phyloP scores from a whole-genome alignment of 1,140 invertebrate species.

The Arctopsyche grandis region DNA sequence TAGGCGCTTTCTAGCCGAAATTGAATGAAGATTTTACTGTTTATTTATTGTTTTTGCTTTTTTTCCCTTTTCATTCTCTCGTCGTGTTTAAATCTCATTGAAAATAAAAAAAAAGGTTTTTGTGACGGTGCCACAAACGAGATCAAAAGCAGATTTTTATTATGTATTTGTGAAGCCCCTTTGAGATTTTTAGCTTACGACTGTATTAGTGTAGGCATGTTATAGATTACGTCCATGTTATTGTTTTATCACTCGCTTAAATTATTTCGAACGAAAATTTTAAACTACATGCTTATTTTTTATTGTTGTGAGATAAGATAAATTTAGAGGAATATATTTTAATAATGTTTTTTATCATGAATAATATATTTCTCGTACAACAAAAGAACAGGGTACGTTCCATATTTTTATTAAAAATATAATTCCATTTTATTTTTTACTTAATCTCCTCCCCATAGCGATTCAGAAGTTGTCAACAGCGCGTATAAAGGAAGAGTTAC shows the following conservation, averaged over 20 bases:
- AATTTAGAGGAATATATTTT: no score
- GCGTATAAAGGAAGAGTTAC: constrained; percentile 46
- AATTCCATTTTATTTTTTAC: background rate
- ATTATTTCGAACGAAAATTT: no score
- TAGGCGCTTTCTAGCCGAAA: background rate
- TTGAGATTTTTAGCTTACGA: no score
- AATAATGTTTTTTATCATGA: no score
- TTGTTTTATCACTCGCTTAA: no score
- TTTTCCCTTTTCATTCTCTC: background rate
- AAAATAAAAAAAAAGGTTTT: no score
- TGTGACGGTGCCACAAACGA: background rate
- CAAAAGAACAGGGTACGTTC: background rate
- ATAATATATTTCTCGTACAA: no score
- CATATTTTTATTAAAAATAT: constrained; percentile 7
- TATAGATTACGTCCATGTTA: no score
- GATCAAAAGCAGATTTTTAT: background rate
- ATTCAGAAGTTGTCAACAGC: constrained; percentile 12
- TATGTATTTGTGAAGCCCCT: no score
- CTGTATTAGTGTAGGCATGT: no score
- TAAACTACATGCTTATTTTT: no score
- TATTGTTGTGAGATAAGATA: no score
- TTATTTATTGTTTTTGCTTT: background rate
- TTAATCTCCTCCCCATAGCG: background rate
- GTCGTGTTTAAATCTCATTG: background rate
- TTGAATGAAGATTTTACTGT: constrained; percentile 9